phyloP scores from a whole-genome alignment of 2,113 vertebrate species.

The Hymenochirus boettgeri region DNA sequence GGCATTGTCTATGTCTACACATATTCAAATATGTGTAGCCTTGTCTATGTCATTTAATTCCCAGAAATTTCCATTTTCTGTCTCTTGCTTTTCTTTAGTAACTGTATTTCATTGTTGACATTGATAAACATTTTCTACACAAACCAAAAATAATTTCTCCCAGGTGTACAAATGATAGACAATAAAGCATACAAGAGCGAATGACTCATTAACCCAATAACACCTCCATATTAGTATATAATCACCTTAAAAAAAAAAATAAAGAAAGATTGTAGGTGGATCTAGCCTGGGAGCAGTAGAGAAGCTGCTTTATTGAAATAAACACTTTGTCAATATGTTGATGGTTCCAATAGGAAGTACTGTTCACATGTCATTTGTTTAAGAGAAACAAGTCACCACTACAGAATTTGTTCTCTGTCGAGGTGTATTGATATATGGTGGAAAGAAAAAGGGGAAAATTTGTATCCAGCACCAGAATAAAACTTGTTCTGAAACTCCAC shows the following conservation, averaged over 20 bases:
- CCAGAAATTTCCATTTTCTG: too few species aligned
- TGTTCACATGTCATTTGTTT: conserved; percentile 30
- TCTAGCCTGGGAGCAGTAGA: too few species aligned
- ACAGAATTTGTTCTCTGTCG: conserved; percentile 65
- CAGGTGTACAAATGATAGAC: too few species aligned
- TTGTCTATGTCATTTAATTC: too few species aligned
- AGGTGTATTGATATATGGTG: conserved; percentile 78
- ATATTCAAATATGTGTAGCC: too few species aligned
- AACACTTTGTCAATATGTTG: conserved; percentile 58
- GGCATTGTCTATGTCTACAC: too few species aligned
- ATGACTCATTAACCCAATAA: too few species aligned
- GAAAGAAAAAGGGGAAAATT: conserved; percentile 90
- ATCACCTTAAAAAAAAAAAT: background rate
- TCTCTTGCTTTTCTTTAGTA: too few species aligned
- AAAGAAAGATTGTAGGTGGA: conserved; percentile 38
- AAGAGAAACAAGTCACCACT: conserved; percentile 42
- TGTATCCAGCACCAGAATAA: conserved; percentile 85
- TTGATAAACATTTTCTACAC: too few species aligned
- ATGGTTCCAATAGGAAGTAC: conserved; percentile 48
- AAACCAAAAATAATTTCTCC: too few species aligned
- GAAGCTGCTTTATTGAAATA: conserved; percentile 74
- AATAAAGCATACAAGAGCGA: too few species aligned
- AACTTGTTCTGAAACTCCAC: conserved; percentile 98
- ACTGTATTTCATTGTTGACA: too few species aligned
- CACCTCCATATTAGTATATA: background rate